Evolutionary conservation across 2,888 invertebrate genomes (phyloP).

Genomic region (Mythimna ferrago): DNA sequence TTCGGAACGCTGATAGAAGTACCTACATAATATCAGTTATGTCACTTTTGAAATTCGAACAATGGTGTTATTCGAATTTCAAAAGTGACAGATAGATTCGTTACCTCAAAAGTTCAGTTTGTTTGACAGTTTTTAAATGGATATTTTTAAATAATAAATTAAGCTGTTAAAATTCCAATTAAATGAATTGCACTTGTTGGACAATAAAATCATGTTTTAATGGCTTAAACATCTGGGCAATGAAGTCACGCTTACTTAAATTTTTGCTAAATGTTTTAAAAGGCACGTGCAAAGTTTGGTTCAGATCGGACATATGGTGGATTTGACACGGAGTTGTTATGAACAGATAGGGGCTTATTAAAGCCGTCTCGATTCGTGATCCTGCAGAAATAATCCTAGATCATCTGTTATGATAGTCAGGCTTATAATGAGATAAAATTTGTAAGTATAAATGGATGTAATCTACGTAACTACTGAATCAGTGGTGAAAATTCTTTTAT

Average conservation of each 20-base stretch:
- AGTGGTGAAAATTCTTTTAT: neutral
- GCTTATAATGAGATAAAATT: neutral
- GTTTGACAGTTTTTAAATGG: conserved; percentile 8
- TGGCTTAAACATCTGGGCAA: conserved; percentile 37
- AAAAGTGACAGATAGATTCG: conserved; percentile 4
- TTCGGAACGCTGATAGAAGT: too few relatives aligned
- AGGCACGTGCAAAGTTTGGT: conserved; percentile 42
- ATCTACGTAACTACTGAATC: neutral
- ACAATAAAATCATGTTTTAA: conserved; percentile 40
- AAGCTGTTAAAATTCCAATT: conserved; percentile 21
- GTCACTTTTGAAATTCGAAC: neutral
- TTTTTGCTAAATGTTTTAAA: conserved; percentile 26
- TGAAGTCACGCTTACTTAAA: conserved; percentile 32
- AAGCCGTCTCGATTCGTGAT: neutral
- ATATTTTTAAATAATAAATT: conserved; percentile 14
- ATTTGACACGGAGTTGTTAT: conserved; percentile 22
- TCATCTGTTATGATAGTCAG: conserved; percentile 10
- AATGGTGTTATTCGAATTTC: conserved; percentile 7
- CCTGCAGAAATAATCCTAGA: conserved; percentile 7
- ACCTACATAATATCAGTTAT: neutral
- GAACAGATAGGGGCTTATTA: conserved; percentile 29
- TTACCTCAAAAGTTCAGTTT: conserved; percentile 16
- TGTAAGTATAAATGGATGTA: neutral
- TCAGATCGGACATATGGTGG: conserved; percentile 35
- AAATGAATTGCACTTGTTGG: conserved; percentile 14